Conservation (phyloP, 2,797 vertebrate species). For the Podarcis lilfordi region DNA sequence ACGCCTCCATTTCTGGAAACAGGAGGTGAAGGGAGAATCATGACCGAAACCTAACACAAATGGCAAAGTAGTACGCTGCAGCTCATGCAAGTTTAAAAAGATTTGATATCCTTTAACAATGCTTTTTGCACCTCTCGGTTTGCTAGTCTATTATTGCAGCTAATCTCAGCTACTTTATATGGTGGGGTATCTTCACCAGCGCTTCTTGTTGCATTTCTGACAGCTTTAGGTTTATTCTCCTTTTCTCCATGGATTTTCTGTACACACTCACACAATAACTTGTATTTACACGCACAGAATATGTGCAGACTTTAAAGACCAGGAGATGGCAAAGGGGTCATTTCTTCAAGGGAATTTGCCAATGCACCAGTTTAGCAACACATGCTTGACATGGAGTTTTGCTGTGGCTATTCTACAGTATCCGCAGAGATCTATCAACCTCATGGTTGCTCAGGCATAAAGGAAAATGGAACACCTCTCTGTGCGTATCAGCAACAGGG, state of each 20-base stretch:
- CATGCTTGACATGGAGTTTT: not conserved
- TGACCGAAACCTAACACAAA: not conserved
- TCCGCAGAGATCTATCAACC: not conserved
- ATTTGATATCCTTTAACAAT: not conserved
- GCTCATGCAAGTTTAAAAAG: not conserved
- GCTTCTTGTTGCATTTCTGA: not conserved
- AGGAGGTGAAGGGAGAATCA: not conserved
- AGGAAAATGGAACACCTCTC: not conserved
- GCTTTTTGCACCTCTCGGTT: not conserved
- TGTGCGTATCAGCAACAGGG: not conserved
- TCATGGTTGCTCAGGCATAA: not conserved
- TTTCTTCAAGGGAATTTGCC: not conserved
- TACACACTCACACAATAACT: not conserved
- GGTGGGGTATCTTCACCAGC: not conserved
- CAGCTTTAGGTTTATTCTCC: not conserved
- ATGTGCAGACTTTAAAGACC: not conserved
- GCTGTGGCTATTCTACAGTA: not conserved
- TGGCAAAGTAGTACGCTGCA: not conserved
- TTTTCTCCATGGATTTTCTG: not conserved
- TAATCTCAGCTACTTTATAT: not conserved
- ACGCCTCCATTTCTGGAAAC: not conserved
- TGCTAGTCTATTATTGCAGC: not conserved
- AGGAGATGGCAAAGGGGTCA: no score
- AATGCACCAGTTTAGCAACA: not conserved
- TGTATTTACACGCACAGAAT: not conserved